phyloP scores from a whole-genome alignment of 2,113 vertebrate species.

The Acinonyx jubatus region DNA sequence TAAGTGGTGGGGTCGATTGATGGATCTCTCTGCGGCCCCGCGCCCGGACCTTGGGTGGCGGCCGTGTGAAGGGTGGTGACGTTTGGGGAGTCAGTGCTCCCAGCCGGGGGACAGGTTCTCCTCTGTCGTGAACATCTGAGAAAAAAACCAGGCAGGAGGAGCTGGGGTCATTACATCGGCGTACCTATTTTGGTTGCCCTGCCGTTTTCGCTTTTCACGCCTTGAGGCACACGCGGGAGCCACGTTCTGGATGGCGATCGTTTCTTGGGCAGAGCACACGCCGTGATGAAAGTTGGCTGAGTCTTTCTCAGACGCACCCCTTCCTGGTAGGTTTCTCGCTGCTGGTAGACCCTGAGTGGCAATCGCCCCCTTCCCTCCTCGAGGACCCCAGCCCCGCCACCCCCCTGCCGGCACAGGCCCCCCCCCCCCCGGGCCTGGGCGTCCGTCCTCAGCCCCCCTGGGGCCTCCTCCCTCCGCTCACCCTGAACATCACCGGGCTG shows the following conservation, averaged over 20 bases:
- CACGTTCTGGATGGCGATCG: fast-evolving
- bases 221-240: neutral
- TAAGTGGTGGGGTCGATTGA: constrained; percentile 4
- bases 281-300: neutral
- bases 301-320: neutral
- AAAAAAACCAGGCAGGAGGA: neutral
- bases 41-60: neutral
- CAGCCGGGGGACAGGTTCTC: too few species aligned
- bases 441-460: neutral
- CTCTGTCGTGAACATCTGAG: neutral
- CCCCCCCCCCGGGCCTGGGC: neutral
- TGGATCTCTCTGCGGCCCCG: constrained; percentile 12
- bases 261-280: neutral
- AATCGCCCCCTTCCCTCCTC: neutral
- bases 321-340: neutral
- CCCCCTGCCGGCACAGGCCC: neutral
- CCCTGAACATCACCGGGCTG: neutral
- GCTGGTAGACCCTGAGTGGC: neutral
- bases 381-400: neutral
- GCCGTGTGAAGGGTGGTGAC: neutral
- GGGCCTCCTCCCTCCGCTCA: neutral
- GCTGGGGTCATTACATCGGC: neutral
- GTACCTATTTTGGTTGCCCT: neutral
- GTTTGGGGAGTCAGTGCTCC: too few species aligned
- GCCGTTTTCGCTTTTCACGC: neutral